Percentiles rank a stretch among this genome's conserved stretches.
Conservation (phyloP, 2,888 invertebrate species). For the Subacronicta megacephala region DNA sequence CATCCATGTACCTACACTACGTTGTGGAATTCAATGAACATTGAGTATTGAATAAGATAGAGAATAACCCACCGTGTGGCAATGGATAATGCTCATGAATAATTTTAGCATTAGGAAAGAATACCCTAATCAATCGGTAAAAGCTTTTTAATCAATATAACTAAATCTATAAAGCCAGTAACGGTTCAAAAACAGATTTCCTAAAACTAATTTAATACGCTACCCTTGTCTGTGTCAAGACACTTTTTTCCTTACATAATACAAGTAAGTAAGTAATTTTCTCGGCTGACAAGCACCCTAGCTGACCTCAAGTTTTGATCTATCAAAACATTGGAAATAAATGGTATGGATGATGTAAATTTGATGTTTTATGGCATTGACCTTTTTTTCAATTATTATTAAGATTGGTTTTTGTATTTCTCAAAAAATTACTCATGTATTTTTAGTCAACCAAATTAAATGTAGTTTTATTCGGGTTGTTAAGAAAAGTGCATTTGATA, state of each 20-base stretch:
- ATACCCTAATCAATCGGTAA: no score
- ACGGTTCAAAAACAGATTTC: slow-evolving; percentile 6
- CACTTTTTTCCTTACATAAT: slow-evolving; percentile 24
- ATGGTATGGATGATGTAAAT: slow-evolving; percentile 42
- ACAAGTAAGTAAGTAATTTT: slow-evolving; percentile 41
- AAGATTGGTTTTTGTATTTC: slow-evolving; percentile 2
- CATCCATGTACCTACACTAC: no score
- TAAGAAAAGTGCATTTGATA: no score
- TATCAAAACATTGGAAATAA: slow-evolving; percentile 38
- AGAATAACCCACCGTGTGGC: no score
- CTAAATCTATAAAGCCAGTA: not conserved
- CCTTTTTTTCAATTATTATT: slow-evolving; percentile 2
- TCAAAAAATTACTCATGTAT: not conserved
- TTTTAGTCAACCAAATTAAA: not conserved
- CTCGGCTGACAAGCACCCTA: slow-evolving; percentile 32
- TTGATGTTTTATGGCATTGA: slow-evolving; percentile 12
- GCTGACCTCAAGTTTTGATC: slow-evolving; percentile 17
- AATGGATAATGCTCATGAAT: no score
- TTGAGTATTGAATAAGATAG: no score
- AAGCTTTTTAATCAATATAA: not conserved
- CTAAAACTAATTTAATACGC: slow-evolving; percentile 9
- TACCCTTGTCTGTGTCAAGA: slow-evolving; percentile 19
- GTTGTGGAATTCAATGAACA: no score
- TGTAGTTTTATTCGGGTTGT: no score
- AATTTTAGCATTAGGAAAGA: no score